Evolutionary conservation across 2,888 invertebrate species (phyloP), one percentile per base, ranked within the genome.

Genomic region (Tinea trinotella): DNA sequence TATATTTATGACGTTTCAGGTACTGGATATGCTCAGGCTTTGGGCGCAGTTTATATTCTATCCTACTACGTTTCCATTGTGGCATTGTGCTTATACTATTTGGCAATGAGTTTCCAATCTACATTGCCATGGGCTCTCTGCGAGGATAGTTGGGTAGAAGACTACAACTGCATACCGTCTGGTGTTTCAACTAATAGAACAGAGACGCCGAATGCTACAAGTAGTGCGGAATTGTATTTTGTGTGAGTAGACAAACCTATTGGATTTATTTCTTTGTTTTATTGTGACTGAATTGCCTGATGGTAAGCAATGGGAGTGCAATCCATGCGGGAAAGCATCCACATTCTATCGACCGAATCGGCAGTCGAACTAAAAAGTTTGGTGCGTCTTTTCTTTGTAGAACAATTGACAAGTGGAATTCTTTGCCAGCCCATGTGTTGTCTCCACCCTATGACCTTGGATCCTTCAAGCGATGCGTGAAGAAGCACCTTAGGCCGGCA

Each of bases 11-110:
- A 18, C 15, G 17, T 67, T 67, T 52, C 64, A 92, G 92, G 92
- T 56, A 88, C 92, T n/a, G 92, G 92, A 4, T 90, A 89, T 64
- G 91, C 91, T 0, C 91, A 92, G 65, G 84, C 89, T 1, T 67
- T 91, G 0, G 89, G 89, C 0, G 89, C 90, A 3, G 69, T 83
- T 24, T 90, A 89, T 59, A 90, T 94, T 0, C 88, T 92, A 0
- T 90, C 92, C 0, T 95, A 94, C 70, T 95, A 94, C 69, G 92
- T 92, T 55, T 90, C 92, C 0, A 77, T 94, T 53, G 90, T 94
- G 77, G 92, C 91, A 0, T 69, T 94, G 18, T 92, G 92, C 1
- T 68, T 94, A 1, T 93, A 89, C 70, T 95, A 94, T 72, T 77
- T 94, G 61, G 72, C 89, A 10, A 89, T 91, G 64, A 94, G 93